Base-by-base conservation (phyloP, 1,140 invertebrate genomes). In the Drosophila willistoni region DNA sequence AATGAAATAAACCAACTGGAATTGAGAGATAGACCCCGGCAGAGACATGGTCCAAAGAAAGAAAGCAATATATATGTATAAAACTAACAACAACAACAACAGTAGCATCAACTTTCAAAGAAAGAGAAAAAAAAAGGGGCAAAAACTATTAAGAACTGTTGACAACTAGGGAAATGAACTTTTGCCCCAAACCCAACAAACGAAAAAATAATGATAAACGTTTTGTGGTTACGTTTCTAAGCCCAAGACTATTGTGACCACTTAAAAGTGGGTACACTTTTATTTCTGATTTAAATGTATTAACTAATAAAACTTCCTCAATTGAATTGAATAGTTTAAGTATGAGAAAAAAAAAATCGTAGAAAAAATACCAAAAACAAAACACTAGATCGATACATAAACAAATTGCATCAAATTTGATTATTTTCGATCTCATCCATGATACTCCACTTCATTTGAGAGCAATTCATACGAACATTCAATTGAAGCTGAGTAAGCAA, bases 1-100 rank as follows among this genome's bases (percentile, higher is more conserved):
- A 71, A 77, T 83, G 84, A 77, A 87, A 77, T 87, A 87, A 89
- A 89, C 83, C 84, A 80, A 87, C 84, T 87, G 84, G 84, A 87
- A 87, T 83, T 80, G 79, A 87, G 80, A 83, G 63, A 73, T 76
- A 69, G 75, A 64, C 41, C 51, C 44, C 44, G 17, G 44, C 68
- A 56, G 56, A 77, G 66, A 89, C 84, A 87, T 87, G 80, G 83
- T 77, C 82, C 84, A 72, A 89, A 77, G 63, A 67, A 74, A 54
- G 41, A 33, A 42, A 17, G 55, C 33, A 34, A 56, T 6, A 51
- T 22, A 22, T 22, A 22, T 22, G 12, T 10, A 14, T n/a, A 12
- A 6, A 7, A 7, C 10, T 12, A 14, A 19, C 3, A 1, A 0
- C 51, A 7, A 14, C 34, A 59, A 47, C 34, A 36, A 36, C 34